Conservation (phyloP, 2,113 vertebrate genomes). For the Cynoglossus semilaevis region DNA sequence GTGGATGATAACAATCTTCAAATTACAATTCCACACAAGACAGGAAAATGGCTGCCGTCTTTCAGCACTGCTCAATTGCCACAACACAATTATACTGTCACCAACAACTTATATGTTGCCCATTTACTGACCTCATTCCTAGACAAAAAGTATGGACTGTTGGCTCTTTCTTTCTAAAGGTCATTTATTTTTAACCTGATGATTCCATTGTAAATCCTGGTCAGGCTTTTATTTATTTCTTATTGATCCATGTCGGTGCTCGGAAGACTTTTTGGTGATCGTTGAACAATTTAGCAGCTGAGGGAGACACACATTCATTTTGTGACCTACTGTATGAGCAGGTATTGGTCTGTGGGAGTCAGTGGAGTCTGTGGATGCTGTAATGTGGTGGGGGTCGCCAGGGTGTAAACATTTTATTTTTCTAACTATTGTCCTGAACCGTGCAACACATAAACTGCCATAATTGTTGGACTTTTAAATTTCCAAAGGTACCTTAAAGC, state of each 20-base stretch:
- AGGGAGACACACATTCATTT: conserved; percentile 56
- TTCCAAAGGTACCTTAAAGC: no score
- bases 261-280: conserved; percentile 38
- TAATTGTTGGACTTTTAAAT: no score
- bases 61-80: conserved; percentile 20
- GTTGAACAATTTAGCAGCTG: conserved; percentile 13
- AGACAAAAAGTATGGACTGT: conserved; percentile 4
- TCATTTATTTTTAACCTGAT: conserved; percentile 49
- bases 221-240: conserved; percentile 55
- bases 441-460: no score
- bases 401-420: no score
- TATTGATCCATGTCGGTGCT: conserved; percentile 57
- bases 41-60: conserved; percentile 32
- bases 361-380: no score
- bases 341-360: no score
- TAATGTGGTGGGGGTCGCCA: no score
- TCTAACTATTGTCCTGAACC: no score
- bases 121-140: conserved; percentile 21
- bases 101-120: conserved; percentile 31
- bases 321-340: conserved; percentile 30
- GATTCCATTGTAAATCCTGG: conserved; percentile 49
- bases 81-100: conserved; percentile 53
- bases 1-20: conserved; percentile 50
- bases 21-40: conserved; percentile 45
- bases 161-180: conserved; percentile 7